Conservation (phyloP, 2,113 vertebrate species). For the Pangasianodon gigas region DNA sequence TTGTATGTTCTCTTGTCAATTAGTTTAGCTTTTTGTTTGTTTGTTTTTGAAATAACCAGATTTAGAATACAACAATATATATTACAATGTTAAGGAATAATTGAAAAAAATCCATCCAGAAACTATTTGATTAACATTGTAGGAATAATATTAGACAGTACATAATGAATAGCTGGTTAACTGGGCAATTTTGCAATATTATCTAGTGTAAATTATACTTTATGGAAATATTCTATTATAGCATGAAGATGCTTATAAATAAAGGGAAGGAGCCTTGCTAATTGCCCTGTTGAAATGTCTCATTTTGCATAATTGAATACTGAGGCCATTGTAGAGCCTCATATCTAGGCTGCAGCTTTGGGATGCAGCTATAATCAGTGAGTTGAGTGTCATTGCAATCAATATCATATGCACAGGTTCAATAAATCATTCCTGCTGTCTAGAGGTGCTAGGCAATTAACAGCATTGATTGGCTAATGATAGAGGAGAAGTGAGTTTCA, state of each 20-base stretch:
- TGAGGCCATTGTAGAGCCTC: not conserved
- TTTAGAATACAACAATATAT: not conserved
- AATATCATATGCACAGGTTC: slow-evolving; percentile 13
- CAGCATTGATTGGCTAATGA: slow-evolving; percentile 43
- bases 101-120: not conserved
- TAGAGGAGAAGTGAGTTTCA: slow-evolving; percentile 31
- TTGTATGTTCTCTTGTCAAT: not conserved
- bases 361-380: slow-evolving; percentile 24
- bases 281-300: slow-evolving; percentile 10
- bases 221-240: not conserved
- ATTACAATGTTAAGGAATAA: no score
- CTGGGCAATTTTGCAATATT: not conserved
- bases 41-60: not conserved
- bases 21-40: not conserved
- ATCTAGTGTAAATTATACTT: not conserved
- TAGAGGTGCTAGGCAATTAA: slow-evolving; percentile 32
- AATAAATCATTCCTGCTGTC: slow-evolving; percentile 27
- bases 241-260: not conserved
- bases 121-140: not conserved
- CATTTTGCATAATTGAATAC: slow-evolving; percentile 21
- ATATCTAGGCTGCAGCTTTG: not conserved
- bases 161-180: not conserved
- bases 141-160: not conserved
- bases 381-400: slow-evolving; percentile 20
- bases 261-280: not conserved